Conservation (phyloP, 1,140 invertebrate genomes). For the Drosophila grimshawi region DNA sequence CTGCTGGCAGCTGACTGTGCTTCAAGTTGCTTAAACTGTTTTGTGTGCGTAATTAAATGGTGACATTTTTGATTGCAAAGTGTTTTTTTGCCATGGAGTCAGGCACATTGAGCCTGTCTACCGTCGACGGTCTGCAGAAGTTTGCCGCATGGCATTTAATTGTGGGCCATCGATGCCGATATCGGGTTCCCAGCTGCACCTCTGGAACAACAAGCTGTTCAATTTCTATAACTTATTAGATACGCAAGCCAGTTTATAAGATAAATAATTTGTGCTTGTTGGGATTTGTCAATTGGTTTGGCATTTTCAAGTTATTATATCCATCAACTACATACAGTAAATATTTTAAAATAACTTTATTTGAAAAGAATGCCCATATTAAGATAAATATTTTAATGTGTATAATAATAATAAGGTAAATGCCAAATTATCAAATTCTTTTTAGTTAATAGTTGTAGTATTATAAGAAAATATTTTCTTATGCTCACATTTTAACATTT, state of each 20-base stretch:
- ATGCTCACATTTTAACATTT: background rate
- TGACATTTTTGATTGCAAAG: conserved; percentile 81
- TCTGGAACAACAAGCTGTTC: conserved; percentile 25
- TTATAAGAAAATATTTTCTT: no score
- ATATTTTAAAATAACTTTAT: no score
- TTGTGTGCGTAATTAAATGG: conserved; percentile 82
- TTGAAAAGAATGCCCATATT: no score
- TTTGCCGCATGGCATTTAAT: conserved; percentile 22
- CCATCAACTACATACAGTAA: no score
- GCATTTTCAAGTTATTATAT: conserved; percentile 16
- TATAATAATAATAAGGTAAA: no score
- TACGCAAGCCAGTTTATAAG: conserved; percentile 16
- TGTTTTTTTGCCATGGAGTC: conserved; percentile 34
- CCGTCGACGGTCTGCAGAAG: background rate
- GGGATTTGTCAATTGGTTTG: conserved; percentile 19
- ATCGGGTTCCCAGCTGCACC: conserved; percentile 32
- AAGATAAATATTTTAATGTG: no score
- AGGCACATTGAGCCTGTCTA: background rate
- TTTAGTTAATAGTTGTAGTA: no score
- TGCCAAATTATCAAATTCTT: no score
- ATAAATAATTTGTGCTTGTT: conserved; percentile 17
- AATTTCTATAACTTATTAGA: conserved; percentile 19
- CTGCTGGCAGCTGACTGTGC: conserved; percentile 64
- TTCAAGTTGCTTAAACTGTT: conserved; percentile 76
- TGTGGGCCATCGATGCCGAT: conserved; percentile 23